Percentiles rank a stretch among this genome's conserved stretches.
Conservation (phyloP, 2,797 vertebrate genomes). For the Sebastes nivosus region DNA sequence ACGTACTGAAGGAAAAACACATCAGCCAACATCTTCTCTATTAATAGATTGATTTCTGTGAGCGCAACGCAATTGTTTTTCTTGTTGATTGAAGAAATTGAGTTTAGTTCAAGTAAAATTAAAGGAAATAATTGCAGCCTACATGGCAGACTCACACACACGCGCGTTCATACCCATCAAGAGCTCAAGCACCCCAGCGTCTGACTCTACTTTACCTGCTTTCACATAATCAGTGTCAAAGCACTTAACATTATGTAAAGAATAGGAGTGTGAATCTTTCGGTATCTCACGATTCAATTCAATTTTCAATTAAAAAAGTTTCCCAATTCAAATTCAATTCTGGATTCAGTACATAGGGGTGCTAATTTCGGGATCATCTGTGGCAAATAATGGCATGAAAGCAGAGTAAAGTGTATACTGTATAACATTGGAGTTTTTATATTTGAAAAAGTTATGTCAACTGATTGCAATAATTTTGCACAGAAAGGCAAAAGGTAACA, state of each 20-base stretch:
- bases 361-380: neutral
- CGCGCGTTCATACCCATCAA: neutral
- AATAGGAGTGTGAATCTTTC: neutral
- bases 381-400: neutral
- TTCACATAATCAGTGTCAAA: neutral
- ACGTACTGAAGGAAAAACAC: conserved; percentile 33
- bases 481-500: neutral
- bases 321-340: neutral
- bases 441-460: neutral
- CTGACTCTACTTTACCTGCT: neutral
- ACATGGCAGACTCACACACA: neutral
- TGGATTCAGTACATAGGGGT: neutral
- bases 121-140: conserved; percentile 12
- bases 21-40: conserved; percentile 11
- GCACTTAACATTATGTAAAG: neutral
- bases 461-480: no score
- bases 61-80: neutral
- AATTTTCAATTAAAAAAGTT: neutral
- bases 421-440: neutral
- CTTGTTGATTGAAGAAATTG: conserved; percentile 32
- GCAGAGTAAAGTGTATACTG: neutral
- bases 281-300: neutral
- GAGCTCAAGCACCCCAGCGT: neutral
- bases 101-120: neutral
- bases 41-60: conserved; percentile 17